These are phyloP conservation scores for Bombus superbus DNA, from an alignment of 1,140 invertebrate species.

Conservation along the genomic window DNA sequence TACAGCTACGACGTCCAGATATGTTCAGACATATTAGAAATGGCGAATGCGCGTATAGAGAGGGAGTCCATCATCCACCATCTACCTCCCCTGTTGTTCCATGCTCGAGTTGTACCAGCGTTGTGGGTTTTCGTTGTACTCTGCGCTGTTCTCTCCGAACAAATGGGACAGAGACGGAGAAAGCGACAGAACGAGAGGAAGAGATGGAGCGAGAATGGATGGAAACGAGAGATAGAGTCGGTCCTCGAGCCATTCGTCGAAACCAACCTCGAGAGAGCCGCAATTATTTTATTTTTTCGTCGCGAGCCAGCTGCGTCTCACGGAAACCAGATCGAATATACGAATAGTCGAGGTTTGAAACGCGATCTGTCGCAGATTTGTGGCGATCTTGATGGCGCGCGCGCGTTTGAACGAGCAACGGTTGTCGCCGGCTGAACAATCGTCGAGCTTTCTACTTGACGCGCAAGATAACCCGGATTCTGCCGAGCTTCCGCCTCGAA, in stretches of 20 bases:
- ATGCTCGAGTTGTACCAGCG: background rate
- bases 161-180: background rate
- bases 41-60: constrained; percentile 2
- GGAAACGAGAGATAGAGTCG: constrained; percentile 11
- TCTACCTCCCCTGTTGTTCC: background rate
- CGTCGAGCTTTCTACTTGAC: constrained; percentile 61
- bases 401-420: background rate
- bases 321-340: background rate
- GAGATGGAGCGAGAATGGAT: background rate
- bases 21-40: constrained; percentile 1
- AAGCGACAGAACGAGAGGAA: background rate
- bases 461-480: constrained; percentile 24
- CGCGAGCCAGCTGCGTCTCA: background rate
- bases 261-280: constrained; percentile 2
- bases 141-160: background rate
- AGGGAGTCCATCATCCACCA: background rate
- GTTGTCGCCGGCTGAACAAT: constrained; percentile 44
- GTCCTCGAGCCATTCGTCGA: constrained; percentile 26
- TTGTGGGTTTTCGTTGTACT: constrained; percentile 24
- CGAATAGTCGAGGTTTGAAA: background rate
- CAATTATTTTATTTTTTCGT: constrained; percentile 36
- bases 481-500: background rate
- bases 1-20: background rate
- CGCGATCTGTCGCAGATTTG: constrained; percentile 22
- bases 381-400: constrained; percentile 35